Base-by-base conservation (phyloP, 2,888 invertebrate species). In the Trachelus iudaicus region DNA sequence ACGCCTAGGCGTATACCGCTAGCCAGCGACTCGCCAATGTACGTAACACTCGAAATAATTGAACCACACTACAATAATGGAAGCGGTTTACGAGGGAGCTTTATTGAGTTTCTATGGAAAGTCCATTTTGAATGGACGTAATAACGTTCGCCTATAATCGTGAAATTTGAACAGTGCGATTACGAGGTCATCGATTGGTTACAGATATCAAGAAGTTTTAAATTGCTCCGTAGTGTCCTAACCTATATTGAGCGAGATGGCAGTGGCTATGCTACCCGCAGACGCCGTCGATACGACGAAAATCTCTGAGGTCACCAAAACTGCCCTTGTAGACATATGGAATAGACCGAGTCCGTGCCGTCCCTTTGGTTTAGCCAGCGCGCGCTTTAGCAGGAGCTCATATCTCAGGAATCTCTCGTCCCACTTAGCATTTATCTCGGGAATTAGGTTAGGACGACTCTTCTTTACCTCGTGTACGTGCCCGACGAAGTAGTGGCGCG, bases 401-500 rank as follows among this genome's bases (percentile, higher is more conserved):
- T 85, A 84, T 84, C 85, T 83, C 82, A 79, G 83, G 86, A 87
- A 87, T 87, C 86, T 85, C 85, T 82, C 83, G 82, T 84, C 81
- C 84, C 83, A 86, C 84, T 88, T 87, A 86, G 84, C 87, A 89
- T 90, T 90, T 89, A 89, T 90, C 89, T 87, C 85, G 76, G 80
- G 86, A 90, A 90, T 90, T 89, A 87, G 88, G 90, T 90, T 90
- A 88, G 85, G 82, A 77, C 83, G 84, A 82, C 81, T 83, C 82
- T 85, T 82, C 81, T 82, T 81, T 81, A 78, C 75, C 80, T 77
- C 80, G 79, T 73, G 80, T 23, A 33, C 71, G 31, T 31, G 71
- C 31, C 31, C 15, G 31, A 33, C 71, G 71, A 33, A 33, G 71
- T 15, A 31, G 71, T 15, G 13, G 71, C 31, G 31, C 71, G 71